Conservation (phyloP, 2,797 vertebrate species). For the Phrynocephalus guinanensis region DNA sequence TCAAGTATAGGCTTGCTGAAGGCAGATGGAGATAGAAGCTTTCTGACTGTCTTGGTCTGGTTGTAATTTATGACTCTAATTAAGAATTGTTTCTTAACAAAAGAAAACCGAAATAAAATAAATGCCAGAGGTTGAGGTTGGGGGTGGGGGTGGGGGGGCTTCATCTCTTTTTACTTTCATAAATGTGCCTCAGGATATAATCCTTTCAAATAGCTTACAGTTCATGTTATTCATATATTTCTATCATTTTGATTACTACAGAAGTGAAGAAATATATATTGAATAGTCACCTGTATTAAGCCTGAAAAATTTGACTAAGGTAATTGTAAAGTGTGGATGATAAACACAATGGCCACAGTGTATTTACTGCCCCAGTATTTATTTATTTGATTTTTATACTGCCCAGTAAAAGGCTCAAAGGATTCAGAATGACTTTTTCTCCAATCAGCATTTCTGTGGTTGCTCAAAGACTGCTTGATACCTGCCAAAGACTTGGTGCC, state of each 20-base stretch:
- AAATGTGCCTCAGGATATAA: slow-evolving; percentile 26
- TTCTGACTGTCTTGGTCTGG: slow-evolving; percentile 72
- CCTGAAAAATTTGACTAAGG: slow-evolving; percentile 39
- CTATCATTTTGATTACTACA: slow-evolving; percentile 1
- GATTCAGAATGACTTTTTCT: slow-evolving; percentile 21
- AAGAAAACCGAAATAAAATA: slow-evolving; percentile 77
- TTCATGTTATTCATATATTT: background rate
- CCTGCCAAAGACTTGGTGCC: background rate
- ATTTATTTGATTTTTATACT: too few relatives aligned
- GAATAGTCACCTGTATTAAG: slow-evolving; percentile 5
- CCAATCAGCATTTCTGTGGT: background rate
- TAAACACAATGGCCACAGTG: slow-evolving; percentile 76
- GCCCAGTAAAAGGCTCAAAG: slow-evolving; percentile 76
- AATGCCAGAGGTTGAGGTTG: slow-evolving; percentile 74
- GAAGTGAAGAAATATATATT: slow-evolving; percentile 1
- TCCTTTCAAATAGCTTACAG: slow-evolving; percentile 53
- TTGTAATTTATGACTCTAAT: slow-evolving; percentile 82
- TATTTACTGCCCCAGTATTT: slow-evolving; percentile 81
- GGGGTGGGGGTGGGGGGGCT: slow-evolving; percentile 62
- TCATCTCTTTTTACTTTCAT: slow-evolving; percentile 69
- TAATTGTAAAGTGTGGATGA: slow-evolving; percentile 68
- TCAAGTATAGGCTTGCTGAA: slow-evolving; percentile 84
- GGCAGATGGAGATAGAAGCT: slow-evolving; percentile 78
- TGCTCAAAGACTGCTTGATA: background rate
- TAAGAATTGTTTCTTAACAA: slow-evolving; percentile 64